Base-by-base conservation (phyloP, 2,888 invertebrate species). In the Pammene aurita region DNA sequence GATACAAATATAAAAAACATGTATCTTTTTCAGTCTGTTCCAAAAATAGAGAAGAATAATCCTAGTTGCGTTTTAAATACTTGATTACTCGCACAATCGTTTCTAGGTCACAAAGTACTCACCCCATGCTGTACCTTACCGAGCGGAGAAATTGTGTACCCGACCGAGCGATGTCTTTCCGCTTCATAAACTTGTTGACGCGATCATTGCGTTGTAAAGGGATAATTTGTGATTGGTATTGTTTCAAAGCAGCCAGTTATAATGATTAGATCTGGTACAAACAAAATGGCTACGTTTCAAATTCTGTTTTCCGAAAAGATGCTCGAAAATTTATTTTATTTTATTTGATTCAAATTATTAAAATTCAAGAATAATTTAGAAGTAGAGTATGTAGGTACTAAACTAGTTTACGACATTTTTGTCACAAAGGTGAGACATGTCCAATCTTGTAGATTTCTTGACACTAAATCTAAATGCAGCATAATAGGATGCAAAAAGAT, bases 81-180 rank as follows among this genome's bases (percentile, higher is more conserved):
- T n/a, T 44, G 6, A 41, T 50, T 7, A 54, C 42, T 38, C 54
- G 38, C 48, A 57, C 67, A n/a, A 18, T 44, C 54, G 38, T 69
- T 60, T 60, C 54, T 60, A 69, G 69, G 52, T 69, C 64, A 38
- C 52, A 48, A 58, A 65, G 58, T 65, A 69, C 65, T 52, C 57
- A 58, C 69, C 58, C 64, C 57, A 48, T 62, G 48, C 35, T 57
- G 54, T 63, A 58, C 50, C 35, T 54, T 52, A 54, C 58, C 14
- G 63, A 58, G 38, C 63, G 58, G 58, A 68, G 68, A 68, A 68
- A 68, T 68, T 68, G 68, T 52, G 63, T 64, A 34, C 55, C 44
- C 68, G 58, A 38, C 68, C 68, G 57, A 64, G 68, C 52, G 26
- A 50, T 58, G 35, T 57, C 58, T 68, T 64, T 68, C 52, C 64